Evolutionary conservation across 2,888 invertebrate genomes (phyloP).

Genomic region (Callimorpha dominula): DNA sequence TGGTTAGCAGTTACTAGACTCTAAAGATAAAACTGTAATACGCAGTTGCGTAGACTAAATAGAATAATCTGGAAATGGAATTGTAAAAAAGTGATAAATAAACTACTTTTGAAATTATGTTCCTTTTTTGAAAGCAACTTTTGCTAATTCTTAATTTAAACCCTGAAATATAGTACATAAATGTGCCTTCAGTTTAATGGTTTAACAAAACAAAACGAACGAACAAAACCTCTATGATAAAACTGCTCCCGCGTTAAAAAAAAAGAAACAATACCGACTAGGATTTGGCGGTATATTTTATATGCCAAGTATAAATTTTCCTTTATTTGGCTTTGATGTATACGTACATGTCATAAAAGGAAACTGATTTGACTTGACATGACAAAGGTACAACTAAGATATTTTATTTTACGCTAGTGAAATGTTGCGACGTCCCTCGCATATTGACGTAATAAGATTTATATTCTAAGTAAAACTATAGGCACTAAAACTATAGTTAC

Average conservation of each 20-base stretch:
- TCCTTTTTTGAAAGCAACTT: background rate
- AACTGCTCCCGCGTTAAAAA: background rate
- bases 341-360: background rate
- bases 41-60: background rate
- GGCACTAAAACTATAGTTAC: too few species aligned
- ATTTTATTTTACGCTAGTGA: background rate
- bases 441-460: background rate
- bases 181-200: background rate
- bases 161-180: background rate
- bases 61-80: background rate
- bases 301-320: background rate
- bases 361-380: constrained; percentile 7
- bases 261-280: constrained; percentile 3
- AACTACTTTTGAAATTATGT: background rate
- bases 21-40: background rate
- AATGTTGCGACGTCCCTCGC: background rate
- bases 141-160: background rate
- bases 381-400: background rate
- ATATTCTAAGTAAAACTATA: too few species aligned
- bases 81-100: background rate
- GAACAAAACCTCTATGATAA: constrained; percentile 1
- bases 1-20: background rate
- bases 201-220: background rate
- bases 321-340: background rate
- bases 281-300: constrained; percentile 7